Conservation (phyloP, 2,888 invertebrate genomes). For the Nebria brevicollis region DNA sequence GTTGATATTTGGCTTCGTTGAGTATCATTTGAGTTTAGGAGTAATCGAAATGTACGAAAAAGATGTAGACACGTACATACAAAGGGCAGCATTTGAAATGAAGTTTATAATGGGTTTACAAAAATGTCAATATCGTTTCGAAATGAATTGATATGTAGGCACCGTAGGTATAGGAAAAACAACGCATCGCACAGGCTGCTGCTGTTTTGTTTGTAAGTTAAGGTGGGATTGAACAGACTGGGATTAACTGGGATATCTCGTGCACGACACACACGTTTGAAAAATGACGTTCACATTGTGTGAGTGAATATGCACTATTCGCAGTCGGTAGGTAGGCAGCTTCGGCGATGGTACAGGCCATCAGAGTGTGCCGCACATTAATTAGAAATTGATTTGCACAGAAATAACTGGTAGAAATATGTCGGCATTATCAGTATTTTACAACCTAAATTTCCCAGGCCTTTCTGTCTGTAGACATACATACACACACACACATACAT, state of each 20-base stretch:
- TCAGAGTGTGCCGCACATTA: conserved; percentile 28
- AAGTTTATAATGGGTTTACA: not conserved
- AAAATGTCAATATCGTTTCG: not conserved
- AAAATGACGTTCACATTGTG: conserved; percentile 1
- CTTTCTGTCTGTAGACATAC: conserved; percentile 40
- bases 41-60: not conserved
- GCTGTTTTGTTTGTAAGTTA: not conserved
- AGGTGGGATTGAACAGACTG: not conserved
- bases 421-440: conserved; percentile 42
- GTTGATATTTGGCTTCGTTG: no score
- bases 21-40: no score
- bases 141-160: not conserved
- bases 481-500: conserved; percentile 52
- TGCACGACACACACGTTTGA: not conserved
- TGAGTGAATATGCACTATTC: not conserved
- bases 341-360: not conserved
- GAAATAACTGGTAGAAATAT: conserved; percentile 46
- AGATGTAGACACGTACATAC: not conserved
- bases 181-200: no score
- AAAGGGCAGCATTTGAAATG: not conserved
- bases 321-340: not conserved
- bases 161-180: not conserved
- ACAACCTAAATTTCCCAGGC: conserved; percentile 45
- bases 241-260: not conserved
- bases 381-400: conserved; percentile 46